phyloP scores from a whole-genome alignment of 2,888 invertebrate genomes.

The Helicoverpa assulta region DNA sequence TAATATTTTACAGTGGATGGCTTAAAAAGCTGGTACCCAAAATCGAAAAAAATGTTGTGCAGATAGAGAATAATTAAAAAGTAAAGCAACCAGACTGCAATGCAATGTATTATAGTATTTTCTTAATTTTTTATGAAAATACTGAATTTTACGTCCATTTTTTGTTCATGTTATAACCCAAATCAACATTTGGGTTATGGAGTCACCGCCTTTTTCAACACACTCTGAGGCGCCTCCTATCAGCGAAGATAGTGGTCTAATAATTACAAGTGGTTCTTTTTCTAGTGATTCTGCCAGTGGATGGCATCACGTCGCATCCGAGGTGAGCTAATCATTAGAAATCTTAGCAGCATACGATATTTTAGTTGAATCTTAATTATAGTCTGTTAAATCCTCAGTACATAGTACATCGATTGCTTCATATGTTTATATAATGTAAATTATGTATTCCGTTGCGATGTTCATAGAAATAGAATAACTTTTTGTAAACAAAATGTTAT shows the following conservation, averaged over 20 bases:
- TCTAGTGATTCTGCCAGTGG: conserved; percentile 93
- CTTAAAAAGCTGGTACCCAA: not conserved
- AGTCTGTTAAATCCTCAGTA: conserved; percentile 6
- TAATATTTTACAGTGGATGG: no score
- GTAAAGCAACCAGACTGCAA: conserved; percentile 23
- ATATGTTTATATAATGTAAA: not conserved
- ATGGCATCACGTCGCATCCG: conserved; percentile 92
- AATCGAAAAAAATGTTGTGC: not conserved
- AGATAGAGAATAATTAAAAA: not conserved
- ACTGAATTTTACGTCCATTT: conserved; percentile 66
- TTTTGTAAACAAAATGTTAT: not conserved
- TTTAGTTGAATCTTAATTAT: not conserved
- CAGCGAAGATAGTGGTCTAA: conserved; percentile 94
- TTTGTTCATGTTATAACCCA: conserved; percentile 70
- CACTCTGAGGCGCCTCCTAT: conserved; percentile 93
- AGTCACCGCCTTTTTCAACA: conserved; percentile 94
- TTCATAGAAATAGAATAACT: not conserved
- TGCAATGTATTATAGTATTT: conserved; percentile 45
- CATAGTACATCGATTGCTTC: not conserved
- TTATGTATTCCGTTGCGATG: not conserved
- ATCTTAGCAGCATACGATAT: conserved; percentile 8
- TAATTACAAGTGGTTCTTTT: conserved; percentile 93
- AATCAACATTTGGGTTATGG: conserved; percentile 88
- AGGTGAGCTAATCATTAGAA: conserved; percentile 84
- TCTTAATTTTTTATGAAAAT: conserved; percentile 65